Evolutionary conservation across 2,888 invertebrate species (phyloP).

Genomic region (Diarsia brunnea): DNA sequence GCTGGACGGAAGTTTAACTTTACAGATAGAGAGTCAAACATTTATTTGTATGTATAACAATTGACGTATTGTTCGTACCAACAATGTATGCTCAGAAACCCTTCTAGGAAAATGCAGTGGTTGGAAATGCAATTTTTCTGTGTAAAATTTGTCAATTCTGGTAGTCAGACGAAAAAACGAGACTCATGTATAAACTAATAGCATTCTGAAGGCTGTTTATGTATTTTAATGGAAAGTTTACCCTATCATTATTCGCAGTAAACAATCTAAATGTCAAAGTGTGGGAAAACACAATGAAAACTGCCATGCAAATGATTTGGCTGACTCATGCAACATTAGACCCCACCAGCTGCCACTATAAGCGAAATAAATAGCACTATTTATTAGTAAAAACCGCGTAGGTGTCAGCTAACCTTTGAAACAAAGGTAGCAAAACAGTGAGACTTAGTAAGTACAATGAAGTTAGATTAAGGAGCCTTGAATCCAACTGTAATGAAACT

Average conservation of each 20-base stretch:
- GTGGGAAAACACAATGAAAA: conserved; percentile 14
- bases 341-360: conserved; percentile 14
- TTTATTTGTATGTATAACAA: not conserved
- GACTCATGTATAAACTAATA: not conserved
- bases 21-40: not conserved
- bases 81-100: not conserved
- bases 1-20: not conserved
- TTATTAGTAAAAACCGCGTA: conserved; percentile 27
- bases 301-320: conserved; percentile 20
- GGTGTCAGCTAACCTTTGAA: conserved; percentile 52
- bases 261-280: conserved; percentile 24
- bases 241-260: not conserved
- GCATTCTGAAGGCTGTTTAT: not conserved
- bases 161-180: not conserved
- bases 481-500: not conserved
- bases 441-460: conserved; percentile 5
- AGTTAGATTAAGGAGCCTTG: conserved; percentile 6
- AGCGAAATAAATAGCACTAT: conserved; percentile 39
- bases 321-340: conserved; percentile 24
- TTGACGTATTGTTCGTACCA: not conserved
- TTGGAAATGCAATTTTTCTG: not conserved
- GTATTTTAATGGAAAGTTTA: not conserved
- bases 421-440: conserved; percentile 39
- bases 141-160: not conserved
- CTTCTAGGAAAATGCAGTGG: not conserved